Evolutionary conservation across 2,888 invertebrate genomes (phyloP).

Genomic region (Philaethria dido): DNA sequence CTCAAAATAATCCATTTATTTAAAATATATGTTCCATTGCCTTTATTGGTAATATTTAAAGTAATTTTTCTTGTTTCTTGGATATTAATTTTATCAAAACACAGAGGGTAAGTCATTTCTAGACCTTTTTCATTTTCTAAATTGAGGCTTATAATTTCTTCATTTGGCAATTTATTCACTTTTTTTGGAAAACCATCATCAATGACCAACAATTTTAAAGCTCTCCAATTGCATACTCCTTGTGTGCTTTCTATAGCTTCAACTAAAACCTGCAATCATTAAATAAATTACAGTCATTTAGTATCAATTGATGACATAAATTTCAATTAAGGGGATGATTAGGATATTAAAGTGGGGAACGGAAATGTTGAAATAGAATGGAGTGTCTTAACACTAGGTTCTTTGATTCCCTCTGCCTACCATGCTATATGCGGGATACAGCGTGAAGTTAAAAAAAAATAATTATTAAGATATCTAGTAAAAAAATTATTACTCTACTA

Average conservation of each 20-base stretch:
- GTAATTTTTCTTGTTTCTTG: conserved; percentile 52
- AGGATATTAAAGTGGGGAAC: no score
- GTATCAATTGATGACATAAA: background rate
- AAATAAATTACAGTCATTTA: background rate
- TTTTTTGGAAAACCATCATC: conserved; percentile 59
- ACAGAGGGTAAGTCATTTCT: conserved; percentile 77
- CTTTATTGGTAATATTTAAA: conserved; percentile 72
- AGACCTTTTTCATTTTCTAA: conserved; percentile 79
- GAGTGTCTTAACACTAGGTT: no score
- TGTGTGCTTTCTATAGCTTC: conserved; percentile 90
- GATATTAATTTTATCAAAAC: conserved; percentile 74
- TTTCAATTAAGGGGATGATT: background rate
- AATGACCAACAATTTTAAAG: conserved; percentile 68
- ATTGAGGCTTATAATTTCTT: conserved; percentile 55
- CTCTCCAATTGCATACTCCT: conserved; percentile 84
- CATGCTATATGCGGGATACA: no score
- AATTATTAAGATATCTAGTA: no score
- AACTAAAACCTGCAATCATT: conserved; percentile 74
- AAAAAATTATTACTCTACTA: no score
- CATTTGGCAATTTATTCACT: conserved; percentile 42
- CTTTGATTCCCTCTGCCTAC: no score
- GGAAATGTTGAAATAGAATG: no score
- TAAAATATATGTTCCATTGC: conserved; percentile 68
- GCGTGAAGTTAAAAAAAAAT: no score
- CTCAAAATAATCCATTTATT: conserved; percentile 79